Base-by-base conservation (phyloP, 2,888 invertebrate species). In the Trypoxylon attenuatum region DNA sequence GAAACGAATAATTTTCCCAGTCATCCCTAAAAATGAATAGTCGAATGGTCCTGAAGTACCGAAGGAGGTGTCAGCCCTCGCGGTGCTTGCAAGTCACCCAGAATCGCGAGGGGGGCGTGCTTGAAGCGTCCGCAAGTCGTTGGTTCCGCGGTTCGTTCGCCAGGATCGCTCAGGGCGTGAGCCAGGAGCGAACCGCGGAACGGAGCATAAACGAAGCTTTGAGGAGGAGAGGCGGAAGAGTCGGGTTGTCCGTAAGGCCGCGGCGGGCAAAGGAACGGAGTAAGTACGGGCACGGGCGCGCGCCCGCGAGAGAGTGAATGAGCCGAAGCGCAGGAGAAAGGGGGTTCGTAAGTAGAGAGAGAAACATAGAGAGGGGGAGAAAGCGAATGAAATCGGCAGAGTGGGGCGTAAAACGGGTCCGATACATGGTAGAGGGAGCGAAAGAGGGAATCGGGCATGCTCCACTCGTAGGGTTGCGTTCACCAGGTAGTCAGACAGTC, bases 401-500 rank as follows among this genome's bases (percentile, higher is more conserved):
- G n/a, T n/a, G n/a, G n/a, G n/a, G n/a, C n/a, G n/a, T n/a, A n/a
- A n/a, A n/a, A n/a, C n/a, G n/a, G n/a, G n/a, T n/a, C n/a, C n/a
- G n/a, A n/a, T n/a, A n/a, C n/a, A n/a, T 4, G 33, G 5, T 33
- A 8, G 51, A 55, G 45, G 18, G 59, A 68, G 69, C 54, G 63
- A 61, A 52, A 71, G 71, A 62, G 64, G 52, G 62, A 57, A 61
- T 58, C 56, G 59, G 71, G 69, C 60, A 61, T 55, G 68, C 61
- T 60, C 53, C 59, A 78, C n/a, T n/a, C 51, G 76, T 75, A 78
- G 82, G 80, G 73, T 76, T 72, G 73, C 77, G 77, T 65, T 69
- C 78, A 73, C 74, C 80, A 74, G 79, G 77, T 86, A 87, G 87
- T 87, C 80, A 74, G 79, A 77, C 86, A 87, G 87, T 87, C 83